phyloP scores from a whole-genome alignment of 2,888 invertebrate genomes.

The Asteroscopus sphinx region DNA sequence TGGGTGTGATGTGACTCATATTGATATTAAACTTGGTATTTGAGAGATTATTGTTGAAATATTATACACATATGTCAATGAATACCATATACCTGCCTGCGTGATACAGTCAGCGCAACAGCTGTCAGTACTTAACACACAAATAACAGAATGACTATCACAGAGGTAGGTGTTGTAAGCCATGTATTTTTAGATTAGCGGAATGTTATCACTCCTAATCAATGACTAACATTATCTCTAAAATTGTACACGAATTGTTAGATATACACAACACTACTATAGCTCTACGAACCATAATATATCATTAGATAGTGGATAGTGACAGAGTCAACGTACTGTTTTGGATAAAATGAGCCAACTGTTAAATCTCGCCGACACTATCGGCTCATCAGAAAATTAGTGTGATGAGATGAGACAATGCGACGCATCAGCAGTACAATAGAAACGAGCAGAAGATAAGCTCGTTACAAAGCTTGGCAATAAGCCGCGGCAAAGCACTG shows the following conservation, averaged over 20 bases:
- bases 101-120: constrained; percentile 2
- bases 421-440: not conserved
- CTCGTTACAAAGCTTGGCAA: not conserved
- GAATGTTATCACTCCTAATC: constrained; percentile 26
- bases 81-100: too few relatives aligned
- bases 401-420: constrained; percentile 8
- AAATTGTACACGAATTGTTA: constrained; percentile 24
- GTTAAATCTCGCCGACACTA: constrained; percentile 6
- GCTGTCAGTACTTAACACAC: constrained; percentile 24
- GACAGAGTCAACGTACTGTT: not conserved
- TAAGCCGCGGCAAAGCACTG: too few relatives aligned
- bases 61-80: too few relatives aligned
- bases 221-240: not conserved
- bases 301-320: not conserved
- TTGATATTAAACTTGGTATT: too few relatives aligned
- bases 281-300: not conserved
- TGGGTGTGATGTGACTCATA: too few relatives aligned
- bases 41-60: too few relatives aligned
- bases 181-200: constrained; percentile 21
- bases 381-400: constrained; percentile 12
- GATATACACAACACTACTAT: constrained; percentile 28
- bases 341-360: constrained; percentile 5
- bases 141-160: constrained; percentile 21
- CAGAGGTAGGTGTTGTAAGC: not conserved
- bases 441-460: not conserved